phyloP scores from a whole-genome alignment of 2,113 vertebrate species.

The Erythrocercus mccallii region DNA sequence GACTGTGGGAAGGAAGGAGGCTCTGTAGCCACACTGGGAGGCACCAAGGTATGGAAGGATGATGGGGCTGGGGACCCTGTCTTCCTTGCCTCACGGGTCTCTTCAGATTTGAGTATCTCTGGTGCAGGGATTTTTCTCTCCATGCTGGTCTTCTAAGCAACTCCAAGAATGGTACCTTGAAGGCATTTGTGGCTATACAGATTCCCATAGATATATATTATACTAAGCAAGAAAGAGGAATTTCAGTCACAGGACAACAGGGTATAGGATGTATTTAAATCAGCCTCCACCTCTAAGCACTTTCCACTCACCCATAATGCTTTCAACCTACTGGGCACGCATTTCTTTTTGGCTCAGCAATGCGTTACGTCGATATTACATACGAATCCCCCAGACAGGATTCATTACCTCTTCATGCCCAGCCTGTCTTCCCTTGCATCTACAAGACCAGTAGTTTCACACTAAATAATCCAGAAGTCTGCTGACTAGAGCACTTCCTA shows the following conservation, averaged over 20 bases:
- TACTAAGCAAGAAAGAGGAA: background rate
- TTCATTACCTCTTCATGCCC: background rate
- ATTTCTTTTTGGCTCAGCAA: background rate
- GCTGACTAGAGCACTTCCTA: background rate
- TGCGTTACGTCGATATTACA: rapidly evolving
- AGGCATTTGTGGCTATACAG: background rate
- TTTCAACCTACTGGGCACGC: background rate
- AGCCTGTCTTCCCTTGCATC: background rate
- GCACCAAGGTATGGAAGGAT: background rate
- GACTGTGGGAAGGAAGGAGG: background rate
- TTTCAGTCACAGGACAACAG: background rate
- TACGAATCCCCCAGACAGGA: background rate
- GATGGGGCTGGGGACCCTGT: too few species aligned
- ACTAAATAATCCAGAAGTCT: background rate
- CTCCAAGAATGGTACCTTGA: background rate
- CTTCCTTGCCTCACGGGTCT: background rate
- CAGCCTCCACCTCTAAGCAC: background rate
- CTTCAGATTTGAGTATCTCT: background rate
- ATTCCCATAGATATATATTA: background rate
- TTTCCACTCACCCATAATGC: background rate
- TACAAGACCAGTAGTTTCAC: background rate
- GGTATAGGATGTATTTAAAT: background rate
- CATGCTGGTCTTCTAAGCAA: background rate
- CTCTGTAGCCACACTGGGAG: background rate
- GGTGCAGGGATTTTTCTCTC: background rate